A percentile compares a stretch with the other conserved stretches of the same genome.
Evolutionary conservation across 2,797 vertebrate genomes (phyloP).

Genomic region (Hippocampus kuda): DNA sequence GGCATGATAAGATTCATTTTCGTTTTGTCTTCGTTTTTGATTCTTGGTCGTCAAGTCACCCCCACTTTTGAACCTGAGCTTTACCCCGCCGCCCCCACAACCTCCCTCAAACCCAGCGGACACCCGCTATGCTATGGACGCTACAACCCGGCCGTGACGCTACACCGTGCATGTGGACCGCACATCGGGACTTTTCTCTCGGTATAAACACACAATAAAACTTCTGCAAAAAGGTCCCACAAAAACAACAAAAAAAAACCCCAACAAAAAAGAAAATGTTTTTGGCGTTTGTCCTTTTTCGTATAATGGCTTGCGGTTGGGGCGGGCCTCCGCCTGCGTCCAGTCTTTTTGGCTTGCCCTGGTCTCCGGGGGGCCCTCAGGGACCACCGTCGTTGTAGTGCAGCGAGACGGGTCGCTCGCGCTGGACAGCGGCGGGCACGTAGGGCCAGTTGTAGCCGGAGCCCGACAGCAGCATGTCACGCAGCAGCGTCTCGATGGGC

Average conservation of each 20-base stretch:
- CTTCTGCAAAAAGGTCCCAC: conserved; percentile 52
- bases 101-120: conserved; percentile 30
- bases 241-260: too few relatives aligned
- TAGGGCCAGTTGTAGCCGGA: conserved; percentile 84
- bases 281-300: conserved; percentile 66
- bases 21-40: conserved; percentile 42
- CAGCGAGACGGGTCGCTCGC: conserved; percentile 67
- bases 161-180: conserved; percentile 59
- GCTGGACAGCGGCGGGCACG: conserved; percentile 66
- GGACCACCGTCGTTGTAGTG: conserved; percentile 76
- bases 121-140: conserved; percentile 19
- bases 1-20: conserved; percentile 37
- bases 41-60: conserved; percentile 40
- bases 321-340: conserved; percentile 31
- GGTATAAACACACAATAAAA: conserved; percentile 59
- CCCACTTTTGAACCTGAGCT: conserved; percentile 48
- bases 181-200: conserved; percentile 42
- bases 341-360: conserved; percentile 43
- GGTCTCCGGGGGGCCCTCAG: conserved; percentile 37
- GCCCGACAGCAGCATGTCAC: conserved; percentile 82
- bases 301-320: conserved; percentile 65
- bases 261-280: conserved; percentile 40
- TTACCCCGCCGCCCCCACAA: conserved; percentile 38
- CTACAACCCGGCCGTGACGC: conserved; percentile 54
- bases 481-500: conserved; percentile 80